A percentile compares a stretch with the other conserved stretches of the same genome.
These are phyloP conservation scores for Buceros bicornis DNA, from an alignment of 2,797 vertebrate species.

Conservation along the genomic window DNA sequence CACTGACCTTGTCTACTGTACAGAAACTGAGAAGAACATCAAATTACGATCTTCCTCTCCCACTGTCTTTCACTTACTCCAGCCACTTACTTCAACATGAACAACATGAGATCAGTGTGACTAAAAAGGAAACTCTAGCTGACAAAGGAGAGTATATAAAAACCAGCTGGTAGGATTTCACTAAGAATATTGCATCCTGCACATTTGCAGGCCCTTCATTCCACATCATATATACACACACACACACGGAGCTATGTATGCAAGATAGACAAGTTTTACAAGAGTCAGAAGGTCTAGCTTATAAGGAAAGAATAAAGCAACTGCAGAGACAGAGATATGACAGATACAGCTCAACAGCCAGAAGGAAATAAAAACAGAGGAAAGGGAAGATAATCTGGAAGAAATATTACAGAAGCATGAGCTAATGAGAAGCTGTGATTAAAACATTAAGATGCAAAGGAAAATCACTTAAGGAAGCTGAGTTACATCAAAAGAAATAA, in stretches of 20 bases:
- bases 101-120: neutral
- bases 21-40: constrained; percentile 3
- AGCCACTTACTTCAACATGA: neutral
- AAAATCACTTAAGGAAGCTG: neutral
- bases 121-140: neutral
- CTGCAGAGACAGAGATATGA: neutral
- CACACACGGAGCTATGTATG: too few relatives aligned
- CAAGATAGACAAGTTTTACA: neutral
- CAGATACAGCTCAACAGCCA: neutral
- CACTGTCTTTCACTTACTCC: neutral
- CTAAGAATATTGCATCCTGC: neutral
- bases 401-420: neutral
- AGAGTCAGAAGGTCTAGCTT: neutral
- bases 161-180: constrained; percentile 21
- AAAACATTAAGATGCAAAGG: neutral
- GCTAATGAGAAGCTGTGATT: neutral
- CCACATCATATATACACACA: neutral
- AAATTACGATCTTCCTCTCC: neutral
- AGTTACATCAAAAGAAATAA: neutral
- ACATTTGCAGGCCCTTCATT: neutral
- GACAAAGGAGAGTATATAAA: neutral
- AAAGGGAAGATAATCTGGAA: neutral
- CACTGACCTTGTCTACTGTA: constrained; percentile 2
- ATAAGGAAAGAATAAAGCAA: neutral
- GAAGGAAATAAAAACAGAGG: constrained; percentile 15